Conservation (phyloP, 1,140 invertebrate genomes). For the Achatina immaculata region DNA sequence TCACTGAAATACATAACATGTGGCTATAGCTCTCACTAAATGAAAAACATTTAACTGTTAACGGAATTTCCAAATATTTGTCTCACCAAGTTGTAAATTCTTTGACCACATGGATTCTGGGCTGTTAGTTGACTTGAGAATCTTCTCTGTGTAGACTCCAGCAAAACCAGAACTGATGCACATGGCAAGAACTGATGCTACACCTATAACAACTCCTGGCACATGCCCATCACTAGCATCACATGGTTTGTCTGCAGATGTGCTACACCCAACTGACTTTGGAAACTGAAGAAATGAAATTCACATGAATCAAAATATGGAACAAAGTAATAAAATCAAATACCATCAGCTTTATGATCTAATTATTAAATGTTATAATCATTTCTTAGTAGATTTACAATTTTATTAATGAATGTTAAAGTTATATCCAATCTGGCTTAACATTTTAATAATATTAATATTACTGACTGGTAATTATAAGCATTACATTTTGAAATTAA, state of each 20-base stretch:
- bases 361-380: too few relatives aligned
- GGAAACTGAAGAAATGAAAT: conserved; percentile 7
- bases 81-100: conserved; percentile 76
- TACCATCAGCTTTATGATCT: too few relatives aligned
- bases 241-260: conserved; percentile 9
- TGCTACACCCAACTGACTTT: conserved; percentile 28
- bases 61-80: too few relatives aligned
- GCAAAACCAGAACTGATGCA: conserved; percentile 97
- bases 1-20: too few relatives aligned
- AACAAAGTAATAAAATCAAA: neutral
- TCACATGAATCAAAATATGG: neutral
- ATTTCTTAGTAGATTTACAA: too few relatives aligned
- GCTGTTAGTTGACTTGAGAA: conserved; percentile 82
- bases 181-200: conserved; percentile 88
- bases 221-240: conserved; percentile 25
- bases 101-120: conserved; percentile 90
- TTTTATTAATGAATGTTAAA: too few relatives aligned
- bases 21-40: too few relatives aligned
- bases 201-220: conserved; percentile 78
- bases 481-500: too few relatives aligned
- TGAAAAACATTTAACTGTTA: too few relatives aligned
- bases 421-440: too few relatives aligned
- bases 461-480: too few relatives aligned
- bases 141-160: conserved; percentile 99
- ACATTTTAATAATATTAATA: too few relatives aligned